A percentile compares a stretch with the other conserved stretches of the same genome.
phyloP scores from a whole-genome alignment of 2,113 vertebrate species.

The Bos javanicus region DNA sequence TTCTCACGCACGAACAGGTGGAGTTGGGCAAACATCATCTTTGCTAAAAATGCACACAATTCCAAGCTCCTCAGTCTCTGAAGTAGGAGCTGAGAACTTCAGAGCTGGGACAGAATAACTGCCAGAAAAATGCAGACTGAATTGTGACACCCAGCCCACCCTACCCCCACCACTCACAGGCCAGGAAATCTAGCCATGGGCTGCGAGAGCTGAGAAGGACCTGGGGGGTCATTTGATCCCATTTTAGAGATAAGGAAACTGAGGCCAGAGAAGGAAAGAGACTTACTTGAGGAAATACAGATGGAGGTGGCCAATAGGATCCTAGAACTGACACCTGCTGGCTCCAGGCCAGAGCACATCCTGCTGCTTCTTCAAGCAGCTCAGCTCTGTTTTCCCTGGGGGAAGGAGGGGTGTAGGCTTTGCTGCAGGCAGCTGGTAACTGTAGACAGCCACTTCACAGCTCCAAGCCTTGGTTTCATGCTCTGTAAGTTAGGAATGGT shows the following conservation, averaged over 20 bases:
- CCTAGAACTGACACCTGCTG: not conserved
- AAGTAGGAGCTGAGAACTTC: not conserved
- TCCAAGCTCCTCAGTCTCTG: not conserved
- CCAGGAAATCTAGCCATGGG: not conserved
- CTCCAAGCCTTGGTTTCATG: not conserved
- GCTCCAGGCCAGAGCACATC: not conserved
- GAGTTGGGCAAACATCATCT: too few species aligned
- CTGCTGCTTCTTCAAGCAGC: not conserved
- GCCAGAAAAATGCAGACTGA: not conserved
- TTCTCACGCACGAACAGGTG: not conserved
- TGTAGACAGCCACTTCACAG: not conserved
- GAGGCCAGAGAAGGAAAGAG: not conserved
- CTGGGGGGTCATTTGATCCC: not conserved
- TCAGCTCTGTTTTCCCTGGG: not conserved
- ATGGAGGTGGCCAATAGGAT: not conserved
- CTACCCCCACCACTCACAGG: accelerated
- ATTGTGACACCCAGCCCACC: not conserved
- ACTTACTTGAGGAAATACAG: not conserved
- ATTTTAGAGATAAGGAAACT: not conserved
- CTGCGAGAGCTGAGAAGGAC: not conserved
- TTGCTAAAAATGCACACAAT: not conserved
- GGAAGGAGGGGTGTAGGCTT: not conserved
- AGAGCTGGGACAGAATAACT: not conserved
- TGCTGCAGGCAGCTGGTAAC: not conserved
- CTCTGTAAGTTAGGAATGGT: not conserved